Evolutionary conservation across 2,888 invertebrate species (phyloP).

Genomic region (Hydrotaea diabolus): DNA sequence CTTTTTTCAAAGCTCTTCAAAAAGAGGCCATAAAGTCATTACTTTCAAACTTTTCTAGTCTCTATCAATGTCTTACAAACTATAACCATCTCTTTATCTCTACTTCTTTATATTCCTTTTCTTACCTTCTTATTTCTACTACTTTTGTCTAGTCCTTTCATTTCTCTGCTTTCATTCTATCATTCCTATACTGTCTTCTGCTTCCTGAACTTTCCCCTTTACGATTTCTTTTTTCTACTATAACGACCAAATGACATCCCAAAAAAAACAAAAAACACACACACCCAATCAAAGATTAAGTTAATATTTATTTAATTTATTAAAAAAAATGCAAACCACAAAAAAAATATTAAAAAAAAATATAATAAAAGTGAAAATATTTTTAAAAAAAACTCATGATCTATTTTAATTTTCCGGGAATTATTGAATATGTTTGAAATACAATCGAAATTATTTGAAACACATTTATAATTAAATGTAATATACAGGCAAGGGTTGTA

Average conservation of each 20-base stretch:
- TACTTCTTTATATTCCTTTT: constrained; percentile 26
- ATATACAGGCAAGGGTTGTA: no score
- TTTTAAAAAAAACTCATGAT: constrained; percentile 19
- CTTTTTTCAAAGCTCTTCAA: constrained; percentile 46
- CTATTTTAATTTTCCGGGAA: no score
- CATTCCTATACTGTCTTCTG: constrained; percentile 54
- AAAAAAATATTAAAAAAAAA: constrained; percentile 54
- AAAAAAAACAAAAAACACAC: constrained; percentile 65
- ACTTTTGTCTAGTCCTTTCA: constrained; percentile 26
- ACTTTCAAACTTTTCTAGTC: constrained; percentile 59
- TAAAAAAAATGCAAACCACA: constrained; percentile 73
- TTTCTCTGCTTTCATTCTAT: constrained; percentile 28
- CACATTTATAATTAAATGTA: no score
- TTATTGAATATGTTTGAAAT: no score
- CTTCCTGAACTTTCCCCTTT: background rate
- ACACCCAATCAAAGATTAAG: constrained; percentile 68
- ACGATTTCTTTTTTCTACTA: constrained; percentile 49
- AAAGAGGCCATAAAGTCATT: constrained; percentile 54
- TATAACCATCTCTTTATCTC: constrained; percentile 23
- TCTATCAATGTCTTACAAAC: constrained; percentile 8
- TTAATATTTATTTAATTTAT: constrained; percentile 79
- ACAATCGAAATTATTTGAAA: no score
- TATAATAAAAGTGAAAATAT: constrained; percentile 64
- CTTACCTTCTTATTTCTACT: constrained; percentile 13
- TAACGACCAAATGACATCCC: constrained; percentile 74